phyloP scores from a whole-genome alignment of 2,797 vertebrate genomes.

The Benthosema pterotum region DNA sequence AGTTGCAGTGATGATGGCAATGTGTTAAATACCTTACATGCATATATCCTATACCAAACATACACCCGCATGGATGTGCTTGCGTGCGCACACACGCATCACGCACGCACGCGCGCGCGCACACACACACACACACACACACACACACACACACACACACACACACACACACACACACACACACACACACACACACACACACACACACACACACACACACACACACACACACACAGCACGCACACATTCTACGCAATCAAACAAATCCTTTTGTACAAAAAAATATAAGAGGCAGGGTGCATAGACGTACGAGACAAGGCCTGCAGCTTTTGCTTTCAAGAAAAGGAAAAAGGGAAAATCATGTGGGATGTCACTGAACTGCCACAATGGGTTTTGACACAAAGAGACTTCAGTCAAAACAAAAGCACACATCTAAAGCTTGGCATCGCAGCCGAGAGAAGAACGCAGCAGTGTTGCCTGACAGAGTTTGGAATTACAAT shows the following conservation, averaged over 20 bases:
- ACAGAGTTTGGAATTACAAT: constrained; percentile 45
- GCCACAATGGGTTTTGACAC: constrained; percentile 36
- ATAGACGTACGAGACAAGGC: constrained; percentile 12
- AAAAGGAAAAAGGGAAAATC: constrained; percentile 2
- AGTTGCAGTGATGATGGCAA: constrained; percentile 28
- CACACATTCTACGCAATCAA: constrained; percentile 8
- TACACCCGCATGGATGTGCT: background rate
- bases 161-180: background rate
- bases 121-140: background rate
- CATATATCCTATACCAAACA: no score
- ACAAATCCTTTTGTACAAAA: background rate
- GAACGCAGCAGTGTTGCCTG: constrained; percentile 13
- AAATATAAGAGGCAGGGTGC: constrained; percentile 22
- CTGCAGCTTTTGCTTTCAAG: constrained; percentile 29
- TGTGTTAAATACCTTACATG: constrained; percentile 15
- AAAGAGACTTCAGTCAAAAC: constrained; percentile 37
- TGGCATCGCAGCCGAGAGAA: constrained; percentile 5
- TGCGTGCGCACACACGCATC: no score
- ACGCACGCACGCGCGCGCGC: background rate
- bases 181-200: no score
- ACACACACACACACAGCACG: background rate
- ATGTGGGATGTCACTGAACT: constrained; percentile 4
- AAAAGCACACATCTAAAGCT: constrained; percentile 28
- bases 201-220: background rate
- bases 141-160: background rate